Evolutionary conservation across 2,113 vertebrate genomes (phyloP), one percentile per base, ranked within the genome.

Genomic region (Morone chrysops): DNA sequence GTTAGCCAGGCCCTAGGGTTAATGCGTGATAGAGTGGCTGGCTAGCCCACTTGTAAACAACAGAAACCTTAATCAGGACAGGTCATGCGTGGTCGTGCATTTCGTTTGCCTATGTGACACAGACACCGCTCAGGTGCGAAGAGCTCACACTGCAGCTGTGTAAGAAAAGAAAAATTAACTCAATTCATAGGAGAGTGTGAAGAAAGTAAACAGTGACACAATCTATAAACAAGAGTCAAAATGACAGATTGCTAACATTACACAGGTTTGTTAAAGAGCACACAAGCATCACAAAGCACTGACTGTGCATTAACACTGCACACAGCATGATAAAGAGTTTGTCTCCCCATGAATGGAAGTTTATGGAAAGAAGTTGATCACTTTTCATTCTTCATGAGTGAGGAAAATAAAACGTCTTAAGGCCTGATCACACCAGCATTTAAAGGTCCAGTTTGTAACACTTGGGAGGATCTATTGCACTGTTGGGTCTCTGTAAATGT

Each of bases 1-100:
- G 70, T 94, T 93, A 93, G 86, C 71, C 45, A 12, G 79, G 81
- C 85, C 80, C 83, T 68, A 31, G 83, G 89, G 88, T 94, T 90
- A 92, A 92, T 89, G 78, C 84, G 70, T 87, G 88, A 91, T 90
- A 69, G 91, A 92, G 85, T 83, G 83, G 67, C 81, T 87, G 40
- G 38, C 70, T 45, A 57, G 60, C 48, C 70, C 72, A 67, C 74
- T 68, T 80, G 85, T 92, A 89, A 92, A 94, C 90, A 93, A 80
- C 54, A 69, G 62, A 45, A 69, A 72, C 72, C 87, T 71, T 12
- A 63, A 80, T 56, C 54, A 60, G 66, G 40, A 45, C 40, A 47
- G 71, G 70, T 63, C 71, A 84, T 70, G 71, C 48, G 3, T 53
- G 68, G 41, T 36, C 2, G 0, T 25, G 45, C 57, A 56, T 54